These are phyloP conservation scores for Polylopha cassiicola DNA, from an alignment of 2,888 invertebrate species.

Conservation along the genomic window DNA sequence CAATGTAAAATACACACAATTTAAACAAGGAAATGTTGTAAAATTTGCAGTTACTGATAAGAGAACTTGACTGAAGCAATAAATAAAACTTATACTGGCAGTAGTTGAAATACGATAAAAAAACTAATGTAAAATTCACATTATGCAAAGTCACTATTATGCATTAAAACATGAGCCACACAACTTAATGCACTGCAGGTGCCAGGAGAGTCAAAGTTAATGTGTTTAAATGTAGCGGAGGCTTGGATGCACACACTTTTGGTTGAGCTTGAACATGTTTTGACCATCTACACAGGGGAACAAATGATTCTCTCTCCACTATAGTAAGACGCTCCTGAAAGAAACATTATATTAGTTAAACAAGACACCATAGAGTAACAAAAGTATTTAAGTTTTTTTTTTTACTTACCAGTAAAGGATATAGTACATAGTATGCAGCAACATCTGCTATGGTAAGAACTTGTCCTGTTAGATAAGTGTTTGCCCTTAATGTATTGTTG, in stretches of 20 bases:
- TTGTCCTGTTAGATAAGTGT: conserved; percentile 59
- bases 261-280: conserved; percentile 85
- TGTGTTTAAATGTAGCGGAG: conserved; percentile 50
- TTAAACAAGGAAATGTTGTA: no score
- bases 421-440: conserved; percentile 81
- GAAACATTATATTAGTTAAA: conserved; percentile 41
- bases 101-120: background rate
- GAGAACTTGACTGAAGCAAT: no score
- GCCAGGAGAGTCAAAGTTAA: conserved; percentile 52
- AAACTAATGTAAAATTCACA: background rate
- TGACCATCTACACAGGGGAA: conserved; percentile 86
- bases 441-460: conserved; percentile 81
- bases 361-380: conserved; percentile 18
- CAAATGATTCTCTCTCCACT: conserved; percentile 81
- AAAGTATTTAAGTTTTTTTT: background rate
- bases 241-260: conserved; percentile 64
- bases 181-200: conserved; percentile 55
- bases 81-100: no score
- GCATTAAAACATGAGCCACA: conserved; percentile 14
- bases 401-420: conserved; percentile 80
- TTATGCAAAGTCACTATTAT: background rate
- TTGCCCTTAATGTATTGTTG: conserved; percentile 55
- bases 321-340: conserved; percentile 80
- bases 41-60: no score
- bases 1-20: no score